Conservation (phyloP, 37 sponge, comb jelly and placozoan species). For the Crambe crambe region DNA sequence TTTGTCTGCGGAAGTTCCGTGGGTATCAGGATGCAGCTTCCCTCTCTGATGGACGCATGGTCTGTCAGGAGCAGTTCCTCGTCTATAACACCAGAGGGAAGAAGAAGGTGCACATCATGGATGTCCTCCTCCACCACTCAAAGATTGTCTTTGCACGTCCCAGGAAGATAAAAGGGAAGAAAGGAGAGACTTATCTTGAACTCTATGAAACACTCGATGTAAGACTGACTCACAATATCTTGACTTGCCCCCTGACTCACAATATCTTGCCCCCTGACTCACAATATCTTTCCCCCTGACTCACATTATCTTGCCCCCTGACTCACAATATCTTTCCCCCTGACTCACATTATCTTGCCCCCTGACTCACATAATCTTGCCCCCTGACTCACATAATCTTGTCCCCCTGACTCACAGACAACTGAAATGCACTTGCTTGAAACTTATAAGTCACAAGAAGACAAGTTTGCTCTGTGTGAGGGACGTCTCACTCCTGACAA, state of each 20-base stretch:
- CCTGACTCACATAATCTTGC: background rate
- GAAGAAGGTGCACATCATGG: constrained; percentile 9
- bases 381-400: background rate
- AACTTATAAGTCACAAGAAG: constrained; percentile 47
- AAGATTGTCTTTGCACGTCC: constrained; percentile 24
- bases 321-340: too few relatives aligned
- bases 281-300: too few relatives aligned
- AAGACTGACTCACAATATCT: background rate
- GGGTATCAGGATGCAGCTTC: constrained; percentile 21
- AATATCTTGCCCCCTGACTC: too few relatives aligned
- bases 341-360: background rate
- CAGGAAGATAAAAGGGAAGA: background rate
- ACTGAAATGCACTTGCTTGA: constrained; percentile 42
- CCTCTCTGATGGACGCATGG: constrained; percentile 8
- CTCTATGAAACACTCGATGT: constrained; percentile 30
- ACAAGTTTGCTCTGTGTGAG: constrained; percentile 61
- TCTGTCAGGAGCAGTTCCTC: constrained; percentile 33
- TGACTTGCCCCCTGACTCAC: background rate
- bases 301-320: too few relatives aligned
- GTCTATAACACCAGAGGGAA: constrained; percentile 27
- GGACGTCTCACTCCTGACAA: constrained; percentile 27
- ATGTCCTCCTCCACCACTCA: constrained; percentile 26
- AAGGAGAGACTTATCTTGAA: background rate
- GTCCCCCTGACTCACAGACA: background rate
- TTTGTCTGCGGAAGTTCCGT: constrained; percentile 1